Conservation (phyloP, 2,888 invertebrate genomes). For the Masnerella sp. region DNA sequence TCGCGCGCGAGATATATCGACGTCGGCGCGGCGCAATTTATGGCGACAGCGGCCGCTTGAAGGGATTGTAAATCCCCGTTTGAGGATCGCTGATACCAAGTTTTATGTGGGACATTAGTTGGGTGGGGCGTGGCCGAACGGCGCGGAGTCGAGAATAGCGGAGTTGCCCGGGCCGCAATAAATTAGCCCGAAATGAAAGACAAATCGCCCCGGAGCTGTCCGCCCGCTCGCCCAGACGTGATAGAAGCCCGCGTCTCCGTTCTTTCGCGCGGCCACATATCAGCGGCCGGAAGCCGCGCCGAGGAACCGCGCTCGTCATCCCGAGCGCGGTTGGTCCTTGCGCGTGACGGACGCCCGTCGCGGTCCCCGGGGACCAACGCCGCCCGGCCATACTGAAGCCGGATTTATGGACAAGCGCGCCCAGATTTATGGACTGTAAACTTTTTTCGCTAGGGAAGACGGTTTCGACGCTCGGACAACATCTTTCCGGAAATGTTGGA, state of each 20-base stretch:
- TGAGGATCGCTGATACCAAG: conserved; percentile 78
- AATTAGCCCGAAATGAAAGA: conserved; percentile 78
- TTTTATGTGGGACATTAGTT: conserved; percentile 78
- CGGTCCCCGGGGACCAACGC: conserved; percentile 52
- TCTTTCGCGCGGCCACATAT: conserved; percentile 57
- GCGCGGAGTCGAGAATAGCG: conserved; percentile 66
- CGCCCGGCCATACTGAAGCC: too few species aligned
- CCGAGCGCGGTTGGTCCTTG: conserved; percentile 31
- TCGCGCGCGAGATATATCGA: conserved; percentile 77
- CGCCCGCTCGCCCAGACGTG: conserved; percentile 77
- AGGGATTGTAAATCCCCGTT: conserved; percentile 78
- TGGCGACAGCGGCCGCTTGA: conserved; percentile 76
- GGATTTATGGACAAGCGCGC: conserved; percentile 25
- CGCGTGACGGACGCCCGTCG: conserved; percentile 59
- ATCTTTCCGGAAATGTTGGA: too few species aligned
- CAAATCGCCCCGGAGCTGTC: conserved; percentile 77
- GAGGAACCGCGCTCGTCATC: conserved; percentile 48
- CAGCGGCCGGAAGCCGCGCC: conserved; percentile 55
- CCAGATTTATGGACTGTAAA: conserved; percentile 32
- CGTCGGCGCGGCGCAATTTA: conserved; percentile 75
- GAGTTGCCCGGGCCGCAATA: conserved; percentile 74
- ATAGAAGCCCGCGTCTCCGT: conserved; percentile 74
- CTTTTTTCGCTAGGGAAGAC: conserved; percentile 26
- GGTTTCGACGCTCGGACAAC: too few species aligned
- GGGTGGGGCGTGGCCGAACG: conserved; percentile 77